Evolutionary conservation across 2,888 invertebrate genomes (phyloP).

Genomic region (Nephrocerus scutellatus): DNA sequence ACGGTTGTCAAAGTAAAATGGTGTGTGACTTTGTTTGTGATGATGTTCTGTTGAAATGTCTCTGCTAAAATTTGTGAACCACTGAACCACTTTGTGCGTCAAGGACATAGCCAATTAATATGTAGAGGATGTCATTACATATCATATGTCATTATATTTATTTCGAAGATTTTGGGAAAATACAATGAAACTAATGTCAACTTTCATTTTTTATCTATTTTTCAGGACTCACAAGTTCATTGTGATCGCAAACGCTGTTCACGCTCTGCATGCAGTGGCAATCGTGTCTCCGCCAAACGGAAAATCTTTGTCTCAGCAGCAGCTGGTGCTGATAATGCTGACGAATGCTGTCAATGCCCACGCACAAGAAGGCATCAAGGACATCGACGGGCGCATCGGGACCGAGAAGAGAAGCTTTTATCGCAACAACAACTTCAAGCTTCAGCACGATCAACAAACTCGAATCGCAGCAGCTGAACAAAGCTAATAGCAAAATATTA

Average conservation of each 20-base stretch:
- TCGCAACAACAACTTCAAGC: conserved; percentile 20
- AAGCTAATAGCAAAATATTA: no score
- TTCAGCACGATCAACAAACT: conserved; percentile 6
- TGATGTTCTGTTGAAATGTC: no score
- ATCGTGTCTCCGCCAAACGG: conserved; percentile 35
- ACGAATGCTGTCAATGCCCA: conserved; percentile 46
- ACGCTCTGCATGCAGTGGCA: conserved; percentile 38
- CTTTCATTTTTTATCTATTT: no score
- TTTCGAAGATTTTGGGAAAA: conserved; percentile 2
- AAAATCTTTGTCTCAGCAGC: conserved; percentile 58
- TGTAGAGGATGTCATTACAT: background rate
- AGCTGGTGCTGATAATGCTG: conserved; percentile 61
- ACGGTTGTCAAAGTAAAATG: no score
- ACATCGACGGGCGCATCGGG: conserved; percentile 39
- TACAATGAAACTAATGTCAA: no score
- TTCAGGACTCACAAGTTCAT: conserved; percentile 71
- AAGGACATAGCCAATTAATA: no score
- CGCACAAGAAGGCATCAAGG: conserved; percentile 43
- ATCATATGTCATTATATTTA: background rate
- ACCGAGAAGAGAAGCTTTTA: conserved; percentile 27
- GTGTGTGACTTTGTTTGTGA: no score
- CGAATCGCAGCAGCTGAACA: conserved; percentile 19
- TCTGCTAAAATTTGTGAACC: no score
- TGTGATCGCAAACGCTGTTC: conserved; percentile 67
- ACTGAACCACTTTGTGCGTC: no score